Percentiles rank a stretch among this genome's conserved stretches.
Conservation (phyloP, 1,140 invertebrate species). For the Eueides isabella region DNA sequence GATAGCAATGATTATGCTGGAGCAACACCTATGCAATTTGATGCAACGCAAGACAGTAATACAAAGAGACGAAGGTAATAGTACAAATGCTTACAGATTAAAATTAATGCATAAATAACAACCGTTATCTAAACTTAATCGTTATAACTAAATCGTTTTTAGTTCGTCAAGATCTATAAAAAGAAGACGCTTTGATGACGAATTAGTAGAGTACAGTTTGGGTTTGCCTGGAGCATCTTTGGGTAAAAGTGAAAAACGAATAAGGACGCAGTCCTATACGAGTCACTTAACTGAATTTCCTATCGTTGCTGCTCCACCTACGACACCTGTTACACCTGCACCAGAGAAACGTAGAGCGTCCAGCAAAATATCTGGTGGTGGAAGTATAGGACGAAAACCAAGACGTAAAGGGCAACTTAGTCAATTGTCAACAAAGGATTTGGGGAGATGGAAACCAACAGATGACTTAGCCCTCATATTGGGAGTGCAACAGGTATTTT, state of each 20-base stretch:
- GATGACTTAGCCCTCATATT: conserved; percentile 97
- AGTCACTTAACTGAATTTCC: conserved; percentile 82
- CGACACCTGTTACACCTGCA: conserved; percentile 64
- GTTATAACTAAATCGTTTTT: conserved; percentile 37
- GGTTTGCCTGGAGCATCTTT: conserved; percentile 85
- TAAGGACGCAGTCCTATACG: conserved; percentile 83
- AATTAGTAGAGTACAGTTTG: conserved; percentile 94
- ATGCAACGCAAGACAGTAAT: conserved; percentile 57
- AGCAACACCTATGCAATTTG: conserved; percentile 54
- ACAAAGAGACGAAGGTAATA: conserved; percentile 71
- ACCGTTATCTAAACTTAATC: not conserved
- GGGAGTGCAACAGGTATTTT: conserved; percentile 93
- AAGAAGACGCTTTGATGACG: conserved; percentile 97
- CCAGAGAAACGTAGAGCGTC: conserved; percentile 57
- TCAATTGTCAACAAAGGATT: conserved; percentile 89
- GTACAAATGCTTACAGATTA: not conserved
- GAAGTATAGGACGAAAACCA: conserved; percentile 70
- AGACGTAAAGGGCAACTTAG: conserved; percentile 85
- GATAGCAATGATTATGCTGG: conserved; percentile 75
- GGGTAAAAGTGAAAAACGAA: conserved; percentile 80
- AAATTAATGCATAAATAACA: not conserved
- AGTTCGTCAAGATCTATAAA: conserved; percentile 97
- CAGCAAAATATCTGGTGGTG: conserved; percentile 68
- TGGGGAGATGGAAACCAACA: conserved; percentile 97
- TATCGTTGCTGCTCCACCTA: conserved; percentile 70